phyloP scores from a whole-genome alignment of 2,888 invertebrate species.

The Lepidonotus clava region DNA sequence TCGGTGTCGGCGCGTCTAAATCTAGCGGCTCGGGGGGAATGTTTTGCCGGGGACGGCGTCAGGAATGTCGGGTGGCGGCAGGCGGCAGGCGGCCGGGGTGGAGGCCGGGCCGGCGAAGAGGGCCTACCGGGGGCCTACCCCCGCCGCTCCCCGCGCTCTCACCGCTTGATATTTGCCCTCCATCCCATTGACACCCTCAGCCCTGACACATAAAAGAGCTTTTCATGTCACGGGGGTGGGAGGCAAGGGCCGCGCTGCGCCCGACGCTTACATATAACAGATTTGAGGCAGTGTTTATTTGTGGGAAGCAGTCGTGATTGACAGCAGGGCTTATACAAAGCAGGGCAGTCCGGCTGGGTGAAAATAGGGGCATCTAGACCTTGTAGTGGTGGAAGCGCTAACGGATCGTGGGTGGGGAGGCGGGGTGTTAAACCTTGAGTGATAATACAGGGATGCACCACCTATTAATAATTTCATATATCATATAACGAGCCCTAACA shows the following conservation, averaged over 20 bases:
- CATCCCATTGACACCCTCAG: constrained; percentile 24
- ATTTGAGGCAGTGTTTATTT: constrained; percentile 1
- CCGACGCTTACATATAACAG: neutral
- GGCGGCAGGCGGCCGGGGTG: neutral
- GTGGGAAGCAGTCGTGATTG: constrained; percentile 36
- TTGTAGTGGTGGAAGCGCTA: too few species aligned
- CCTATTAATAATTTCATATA: too few species aligned
- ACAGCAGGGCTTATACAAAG: constrained; percentile 17
- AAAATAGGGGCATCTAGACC: constrained; percentile 6
- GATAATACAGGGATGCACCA: too few species aligned
- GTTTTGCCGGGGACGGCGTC: too few species aligned
- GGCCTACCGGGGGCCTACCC: neutral
- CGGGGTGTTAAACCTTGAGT: too few species aligned
- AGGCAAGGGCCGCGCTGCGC: neutral
- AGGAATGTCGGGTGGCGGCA: neutral
- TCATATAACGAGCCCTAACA: too few species aligned
- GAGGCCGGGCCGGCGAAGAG: neutral
- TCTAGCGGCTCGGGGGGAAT: neutral
- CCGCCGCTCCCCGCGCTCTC: neutral
- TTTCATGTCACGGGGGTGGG: constrained; percentile 16
- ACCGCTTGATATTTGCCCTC: constrained; percentile 4
- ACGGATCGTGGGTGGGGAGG: too few species aligned
- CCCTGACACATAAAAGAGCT: constrained; percentile 37
- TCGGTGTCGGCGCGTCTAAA: neutral
- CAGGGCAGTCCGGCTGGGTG: neutral